Percentiles rank a stretch among this genome's conserved stretches.
Evolutionary conservation across 2,888 invertebrate species (phyloP).

Genomic region (Mythimna vitellina): DNA sequence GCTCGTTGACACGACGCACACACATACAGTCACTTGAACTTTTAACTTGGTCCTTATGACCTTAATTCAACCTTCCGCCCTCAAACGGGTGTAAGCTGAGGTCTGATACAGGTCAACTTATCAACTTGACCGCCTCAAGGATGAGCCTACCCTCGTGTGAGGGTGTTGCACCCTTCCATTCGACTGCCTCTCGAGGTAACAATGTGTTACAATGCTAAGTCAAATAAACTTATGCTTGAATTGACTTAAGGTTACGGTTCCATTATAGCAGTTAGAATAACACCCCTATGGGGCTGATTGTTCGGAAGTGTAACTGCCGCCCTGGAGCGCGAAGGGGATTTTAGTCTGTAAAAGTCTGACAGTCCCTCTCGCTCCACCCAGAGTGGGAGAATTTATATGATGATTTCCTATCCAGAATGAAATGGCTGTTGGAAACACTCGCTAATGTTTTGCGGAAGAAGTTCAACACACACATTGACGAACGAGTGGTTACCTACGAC

Average conservation of each 20-base stretch:
- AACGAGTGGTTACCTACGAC: too few species aligned
- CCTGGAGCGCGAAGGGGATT: neutral
- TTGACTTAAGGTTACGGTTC: slow-evolving; percentile 9
- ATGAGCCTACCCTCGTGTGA: slow-evolving; percentile 19
- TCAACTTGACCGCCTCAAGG: slow-evolving; percentile 45
- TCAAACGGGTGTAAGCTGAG: slow-evolving; percentile 14
- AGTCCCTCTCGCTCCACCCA: neutral
- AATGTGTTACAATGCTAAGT: slow-evolving; percentile 37
- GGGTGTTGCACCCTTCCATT: slow-evolving; percentile 38
- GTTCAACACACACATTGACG: too few species aligned
- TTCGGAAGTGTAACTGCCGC: neutral
- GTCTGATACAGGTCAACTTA: slow-evolving; percentile 51
- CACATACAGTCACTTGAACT: neutral
- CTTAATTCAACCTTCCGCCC: slow-evolving; percentile 21
- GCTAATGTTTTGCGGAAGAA: too few species aligned
- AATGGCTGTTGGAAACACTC: too few species aligned
- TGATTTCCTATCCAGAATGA: neutral
- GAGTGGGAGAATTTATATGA: neutral
- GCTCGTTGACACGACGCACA: neutral
- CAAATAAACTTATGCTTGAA: slow-evolving; percentile 29
- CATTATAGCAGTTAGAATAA: neutral
- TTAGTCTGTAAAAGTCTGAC: neutral
- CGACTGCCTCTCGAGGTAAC: slow-evolving; percentile 31
- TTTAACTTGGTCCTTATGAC: slow-evolving; percentile 17
- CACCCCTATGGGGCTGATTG: too few species aligned